Conservation (phyloP, 2,113 vertebrate species). For the Rhegmatorhina hoffmannsi region DNA sequence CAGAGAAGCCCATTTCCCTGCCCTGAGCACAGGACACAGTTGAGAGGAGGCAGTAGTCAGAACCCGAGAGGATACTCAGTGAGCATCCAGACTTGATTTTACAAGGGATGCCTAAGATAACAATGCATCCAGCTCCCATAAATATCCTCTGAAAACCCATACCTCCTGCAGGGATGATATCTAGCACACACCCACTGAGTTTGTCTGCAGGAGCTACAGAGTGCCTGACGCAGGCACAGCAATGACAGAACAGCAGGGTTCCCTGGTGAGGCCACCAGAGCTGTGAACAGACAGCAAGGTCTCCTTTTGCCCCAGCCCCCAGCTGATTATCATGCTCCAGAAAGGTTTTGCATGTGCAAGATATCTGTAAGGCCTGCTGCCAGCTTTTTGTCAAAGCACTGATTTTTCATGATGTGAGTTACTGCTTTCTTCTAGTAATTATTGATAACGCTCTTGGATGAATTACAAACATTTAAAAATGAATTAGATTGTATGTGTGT, state of each 20-base stretch:
- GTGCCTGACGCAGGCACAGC: not conserved
- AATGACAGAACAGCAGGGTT: not conserved
- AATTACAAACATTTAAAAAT: slow-evolving; percentile 68
- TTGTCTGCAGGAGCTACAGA: not conserved
- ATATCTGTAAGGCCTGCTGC: slow-evolving; percentile 42
- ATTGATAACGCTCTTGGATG: slow-evolving; percentile 65
- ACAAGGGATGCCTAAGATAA: not conserved
- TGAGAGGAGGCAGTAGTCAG: not conserved
- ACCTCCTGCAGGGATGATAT: not conserved
- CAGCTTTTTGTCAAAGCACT: slow-evolving; percentile 36
- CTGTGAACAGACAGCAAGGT: slow-evolving; percentile 11
- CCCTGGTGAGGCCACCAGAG: not conserved
- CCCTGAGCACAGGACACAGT: not conserved
- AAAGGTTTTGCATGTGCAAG: slow-evolving; percentile 27
- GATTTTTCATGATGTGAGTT: not conserved
- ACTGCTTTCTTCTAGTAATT: slow-evolving; percentile 57
- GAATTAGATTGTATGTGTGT: slow-evolving; percentile 48
- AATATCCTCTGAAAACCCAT: not conserved
- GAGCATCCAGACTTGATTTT: not conserved
- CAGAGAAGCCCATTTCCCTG: not conserved
- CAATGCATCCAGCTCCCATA: not conserved
- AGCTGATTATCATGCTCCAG: slow-evolving; percentile 26
- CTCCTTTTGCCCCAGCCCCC: not conserved
- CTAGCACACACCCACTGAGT: not conserved
- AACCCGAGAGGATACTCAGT: not conserved